Evolutionary conservation across 2,797 vertebrate genomes (phyloP).

Genomic region (Spinus pinus): DNA sequence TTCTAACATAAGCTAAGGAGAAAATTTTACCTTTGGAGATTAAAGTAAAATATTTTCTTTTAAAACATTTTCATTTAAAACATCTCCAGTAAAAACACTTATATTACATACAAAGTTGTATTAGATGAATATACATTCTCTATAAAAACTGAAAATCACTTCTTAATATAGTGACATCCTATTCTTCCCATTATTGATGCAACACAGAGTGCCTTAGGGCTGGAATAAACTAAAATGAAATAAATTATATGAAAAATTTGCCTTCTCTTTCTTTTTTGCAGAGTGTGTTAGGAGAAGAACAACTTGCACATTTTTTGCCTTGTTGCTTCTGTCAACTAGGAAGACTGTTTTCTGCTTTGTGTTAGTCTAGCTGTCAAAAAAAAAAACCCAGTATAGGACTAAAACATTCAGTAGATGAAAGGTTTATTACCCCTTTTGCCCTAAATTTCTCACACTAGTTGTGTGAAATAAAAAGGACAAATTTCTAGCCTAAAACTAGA

Average conservation of each 20-base stretch:
- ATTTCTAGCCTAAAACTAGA: background rate
- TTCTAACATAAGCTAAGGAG: background rate
- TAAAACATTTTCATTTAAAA: background rate
- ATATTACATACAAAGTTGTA: background rate
- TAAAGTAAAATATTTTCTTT: background rate
- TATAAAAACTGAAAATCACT: background rate
- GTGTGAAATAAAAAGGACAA: background rate
- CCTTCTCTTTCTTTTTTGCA: background rate
- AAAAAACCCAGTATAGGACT: background rate
- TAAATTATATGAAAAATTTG: background rate
- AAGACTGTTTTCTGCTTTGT: background rate
- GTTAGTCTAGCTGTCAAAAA: background rate
- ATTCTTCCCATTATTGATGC: background rate
- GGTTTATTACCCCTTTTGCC: background rate
- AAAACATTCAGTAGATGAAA: background rate
- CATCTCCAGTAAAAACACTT: background rate
- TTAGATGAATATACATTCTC: background rate
- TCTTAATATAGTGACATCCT: background rate
- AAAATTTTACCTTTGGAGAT: background rate
- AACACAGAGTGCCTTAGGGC: background rate
- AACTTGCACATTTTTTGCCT: background rate
- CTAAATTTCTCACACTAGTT: background rate
- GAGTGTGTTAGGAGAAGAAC: background rate
- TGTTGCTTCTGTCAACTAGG: background rate
- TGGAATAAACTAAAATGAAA: background rate